These are phyloP conservation scores for Tetragnatha montana DNA, from an alignment of 2,888 invertebrate species.

Conservation along the genomic window DNA sequence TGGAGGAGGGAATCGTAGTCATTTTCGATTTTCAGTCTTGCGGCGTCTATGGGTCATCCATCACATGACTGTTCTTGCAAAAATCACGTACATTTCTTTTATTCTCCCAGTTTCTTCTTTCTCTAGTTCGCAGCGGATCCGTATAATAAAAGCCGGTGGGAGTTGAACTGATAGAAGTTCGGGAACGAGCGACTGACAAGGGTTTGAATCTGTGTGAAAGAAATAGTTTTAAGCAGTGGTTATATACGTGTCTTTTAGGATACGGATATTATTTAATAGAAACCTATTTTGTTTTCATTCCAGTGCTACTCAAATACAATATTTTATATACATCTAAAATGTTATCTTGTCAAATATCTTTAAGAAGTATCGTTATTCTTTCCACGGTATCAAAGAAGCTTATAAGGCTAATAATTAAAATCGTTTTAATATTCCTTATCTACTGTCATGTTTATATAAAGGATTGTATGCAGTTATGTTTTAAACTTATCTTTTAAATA, in stretches of 20 bases:
- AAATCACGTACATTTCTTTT: conserved; percentile 18
- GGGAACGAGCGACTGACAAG: conserved; percentile 26
- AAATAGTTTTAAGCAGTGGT: not conserved
- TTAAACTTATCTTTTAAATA: too few species aligned
- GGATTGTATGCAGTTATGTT: too few species aligned
- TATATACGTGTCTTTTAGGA: not conserved
- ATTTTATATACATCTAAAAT: too few species aligned
- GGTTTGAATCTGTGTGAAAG: not conserved
- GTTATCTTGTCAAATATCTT: too few species aligned
- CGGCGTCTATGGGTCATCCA: conserved; percentile 43
- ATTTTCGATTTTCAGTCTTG: conserved; percentile 56
- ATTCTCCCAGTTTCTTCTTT: conserved; percentile 15
- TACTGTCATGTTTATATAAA: too few species aligned
- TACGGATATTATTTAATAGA: not conserved
- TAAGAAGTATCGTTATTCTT: too few species aligned
- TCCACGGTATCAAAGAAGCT: too few species aligned
- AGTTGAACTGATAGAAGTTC: conserved; percentile 17
- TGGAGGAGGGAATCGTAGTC: conserved; percentile 14
- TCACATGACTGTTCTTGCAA: conserved; percentile 33
- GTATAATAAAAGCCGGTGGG: conserved; percentile 4
- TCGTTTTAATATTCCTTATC: too few species aligned
- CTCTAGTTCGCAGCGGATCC: conserved; percentile 5
- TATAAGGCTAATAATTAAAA: too few species aligned
- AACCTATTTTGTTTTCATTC: not conserved
- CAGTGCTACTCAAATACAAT: too few species aligned